Evolutionary conservation across 2,797 vertebrate species (phyloP).

Genomic region (Trachurus trachurus): DNA sequence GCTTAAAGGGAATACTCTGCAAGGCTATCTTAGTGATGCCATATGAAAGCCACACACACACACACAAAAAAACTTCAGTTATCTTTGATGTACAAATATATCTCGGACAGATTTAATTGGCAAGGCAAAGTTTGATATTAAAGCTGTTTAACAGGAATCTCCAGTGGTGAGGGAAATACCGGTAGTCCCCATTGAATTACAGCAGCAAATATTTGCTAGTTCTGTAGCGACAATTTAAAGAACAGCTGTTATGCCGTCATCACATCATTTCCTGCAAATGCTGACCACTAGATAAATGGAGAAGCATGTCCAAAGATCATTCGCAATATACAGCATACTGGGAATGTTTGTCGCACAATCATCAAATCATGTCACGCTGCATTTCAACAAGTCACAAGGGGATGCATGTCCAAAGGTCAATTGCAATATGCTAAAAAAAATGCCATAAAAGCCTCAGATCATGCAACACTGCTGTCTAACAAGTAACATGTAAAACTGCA

Average conservation of each 20-base stretch:
- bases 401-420: constrained; percentile 62
- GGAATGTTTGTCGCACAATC: not conserved
- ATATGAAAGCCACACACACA: constrained; percentile 29
- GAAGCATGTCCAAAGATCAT: constrained; percentile 11
- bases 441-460: constrained; percentile 44
- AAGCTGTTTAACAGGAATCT: not conserved
- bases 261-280: not conserved
- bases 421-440: constrained; percentile 36
- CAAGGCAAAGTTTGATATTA: constrained; percentile 4
- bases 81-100: constrained; percentile 26
- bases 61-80: constrained; percentile 26
- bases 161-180: not conserved
- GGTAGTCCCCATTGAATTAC: not conserved
- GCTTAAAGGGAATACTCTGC: constrained; percentile 30
- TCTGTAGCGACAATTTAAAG: not conserved
- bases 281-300: not conserved
- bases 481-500: constrained; percentile 47
- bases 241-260: not conserved
- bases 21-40: constrained; percentile 3
- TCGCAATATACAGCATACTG: not conserved
- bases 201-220: not conserved
- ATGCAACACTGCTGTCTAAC: constrained; percentile 6
- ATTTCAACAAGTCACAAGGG: constrained; percentile 39
- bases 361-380: constrained; percentile 5
- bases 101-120: constrained; percentile 12